Base-by-base conservation (phyloP, 1,140 invertebrate species). In the Nixonia krombeini region DNA sequence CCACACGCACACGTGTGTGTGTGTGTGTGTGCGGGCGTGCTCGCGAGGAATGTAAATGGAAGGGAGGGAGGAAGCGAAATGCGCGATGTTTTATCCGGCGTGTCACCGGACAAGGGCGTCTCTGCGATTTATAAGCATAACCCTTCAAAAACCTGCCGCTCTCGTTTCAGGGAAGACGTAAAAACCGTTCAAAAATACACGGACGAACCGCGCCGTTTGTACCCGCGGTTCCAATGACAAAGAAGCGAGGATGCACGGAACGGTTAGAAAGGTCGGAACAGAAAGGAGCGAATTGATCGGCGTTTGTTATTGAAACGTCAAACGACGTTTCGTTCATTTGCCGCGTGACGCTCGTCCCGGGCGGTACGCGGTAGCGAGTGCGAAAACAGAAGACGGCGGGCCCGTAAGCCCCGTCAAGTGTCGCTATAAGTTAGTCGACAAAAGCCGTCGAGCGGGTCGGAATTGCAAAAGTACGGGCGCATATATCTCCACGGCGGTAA, bases 401-500 rank as follows among this genome's bases (percentile, higher is more conserved):
- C 10, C 8, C 28, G 21, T 21, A 21, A 21, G n/a, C 25, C 9
- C 10, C 8, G 8, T 12, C 8, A 9, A 31, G 9, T 33, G 4
- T 17, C 13, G 31, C 45, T 8, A 12, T 28, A 51, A 40, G 40
- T 51, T 41, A 38, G 17, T 12, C 12, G 2, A 5, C n/a, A 21
- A 53, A 38, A 53, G 8, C 17, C 12, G 29, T 26, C n/a, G 28
- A 31, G 50, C 8, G 10, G 2, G 28, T 12, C 13, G 28, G 2
- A 17, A 26, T 50, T 21, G 17, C 35, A 26, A 50, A 50, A 50
- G 21, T 9, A 12, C 12, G 13, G 8, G 18, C 18, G 25, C 15
- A 4, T n/a, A 15, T 15, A 25, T 23, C 29, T 12, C 33, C 21
- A 41, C 9, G 46, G 25, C 16, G 33, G 18, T 40, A 37, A 55